Evolutionary conservation across 2,797 vertebrate species (phyloP).

Genomic region (Rhynchotus rufescens): DNA sequence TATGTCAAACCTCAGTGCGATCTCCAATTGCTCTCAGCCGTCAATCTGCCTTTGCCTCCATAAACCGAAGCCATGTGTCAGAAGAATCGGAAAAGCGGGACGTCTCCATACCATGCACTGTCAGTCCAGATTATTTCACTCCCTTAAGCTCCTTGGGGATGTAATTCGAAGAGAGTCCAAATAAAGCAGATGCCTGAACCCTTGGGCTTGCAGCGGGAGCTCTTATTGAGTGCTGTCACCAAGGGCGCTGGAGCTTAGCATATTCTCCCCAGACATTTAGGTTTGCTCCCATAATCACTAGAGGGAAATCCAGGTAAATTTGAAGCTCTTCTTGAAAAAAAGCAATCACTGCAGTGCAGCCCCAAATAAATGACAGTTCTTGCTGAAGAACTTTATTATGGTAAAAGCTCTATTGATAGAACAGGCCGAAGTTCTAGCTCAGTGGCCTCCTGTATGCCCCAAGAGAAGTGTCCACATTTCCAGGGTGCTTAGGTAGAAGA

Average conservation of each 20-base stretch:
- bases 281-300: background rate
- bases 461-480: background rate
- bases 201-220: background rate
- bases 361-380: background rate
- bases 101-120: background rate
- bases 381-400: background rate
- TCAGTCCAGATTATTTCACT: constrained; percentile 40
- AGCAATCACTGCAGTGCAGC: background rate
- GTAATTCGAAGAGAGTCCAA: constrained; percentile 32
- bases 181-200: constrained; percentile 26
- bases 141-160: background rate
- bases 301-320: background rate
- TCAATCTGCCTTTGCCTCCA: background rate
- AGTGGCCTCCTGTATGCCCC: background rate
- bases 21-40: background rate
- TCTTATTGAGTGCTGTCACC: constrained; percentile 16
- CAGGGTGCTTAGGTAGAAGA: background rate
- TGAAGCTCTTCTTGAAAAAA: background rate
- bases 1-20: background rate
- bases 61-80: background rate
- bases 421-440: background rate
- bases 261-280: constrained; percentile 8
- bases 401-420: background rate
- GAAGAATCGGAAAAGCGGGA: background rate
- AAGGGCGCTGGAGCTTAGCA: background rate